Conservation (phyloP, 1,140 invertebrate genomes). For the Homarus americanus region DNA sequence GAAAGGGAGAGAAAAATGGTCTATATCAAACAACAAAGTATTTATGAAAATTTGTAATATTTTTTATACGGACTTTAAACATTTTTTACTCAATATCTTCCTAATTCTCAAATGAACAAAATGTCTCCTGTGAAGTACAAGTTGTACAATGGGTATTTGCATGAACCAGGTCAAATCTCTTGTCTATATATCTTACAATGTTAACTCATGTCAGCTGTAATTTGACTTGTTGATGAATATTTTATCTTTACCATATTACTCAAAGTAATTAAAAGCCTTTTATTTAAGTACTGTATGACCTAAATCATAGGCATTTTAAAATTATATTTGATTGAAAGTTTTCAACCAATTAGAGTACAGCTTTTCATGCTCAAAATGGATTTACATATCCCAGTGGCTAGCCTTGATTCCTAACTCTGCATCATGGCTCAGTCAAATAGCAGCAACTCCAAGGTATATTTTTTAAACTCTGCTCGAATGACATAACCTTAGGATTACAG, state of each 20-base stretch:
- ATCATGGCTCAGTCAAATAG: background rate
- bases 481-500: constrained; percentile 30
- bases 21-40: constrained; percentile 58
- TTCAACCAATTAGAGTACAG: constrained; percentile 34
- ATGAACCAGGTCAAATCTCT: constrained; percentile 49
- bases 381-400: background rate
- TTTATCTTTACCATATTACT: background rate
- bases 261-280: background rate
- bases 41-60: constrained; percentile 72
- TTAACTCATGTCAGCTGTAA: constrained; percentile 43
- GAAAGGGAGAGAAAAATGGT: constrained; percentile 40
- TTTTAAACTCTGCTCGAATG: constrained; percentile 25
- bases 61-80: constrained; percentile 61
- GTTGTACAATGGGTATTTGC: constrained; percentile 52
- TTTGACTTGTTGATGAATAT: constrained; percentile 43
- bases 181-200: background rate
- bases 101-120: constrained; percentile 54
- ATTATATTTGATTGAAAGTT: background rate
- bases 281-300: background rate
- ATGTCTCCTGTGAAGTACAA: constrained; percentile 69
- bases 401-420: background rate
- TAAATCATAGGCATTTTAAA: background rate
- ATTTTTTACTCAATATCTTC: constrained; percentile 63
- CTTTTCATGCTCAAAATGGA: constrained; percentile 16
- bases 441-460: constrained; percentile 11